Evolutionary conservation across 1,140 invertebrate genomes (phyloP).

Genomic region (Ptiloglossa arizonensis): DNA sequence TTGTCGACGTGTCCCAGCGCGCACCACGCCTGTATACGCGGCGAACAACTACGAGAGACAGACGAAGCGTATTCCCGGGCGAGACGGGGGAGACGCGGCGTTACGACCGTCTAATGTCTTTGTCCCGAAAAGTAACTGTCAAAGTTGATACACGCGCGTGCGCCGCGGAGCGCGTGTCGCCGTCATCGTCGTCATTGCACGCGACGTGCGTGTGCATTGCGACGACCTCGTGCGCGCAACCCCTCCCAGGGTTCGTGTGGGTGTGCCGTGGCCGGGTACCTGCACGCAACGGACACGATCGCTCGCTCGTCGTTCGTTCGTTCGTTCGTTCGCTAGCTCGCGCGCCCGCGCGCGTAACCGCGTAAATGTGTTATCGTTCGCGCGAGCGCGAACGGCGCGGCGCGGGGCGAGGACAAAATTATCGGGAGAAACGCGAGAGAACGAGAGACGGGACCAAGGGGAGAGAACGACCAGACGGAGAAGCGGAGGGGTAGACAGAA

Average conservation of each 20-base stretch:
- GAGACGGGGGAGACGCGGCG: constrained; percentile 1
- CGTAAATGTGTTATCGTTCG: background rate
- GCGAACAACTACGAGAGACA: background rate
- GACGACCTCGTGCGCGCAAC: constrained; percentile 29
- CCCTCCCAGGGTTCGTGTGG: constrained; percentile 28
- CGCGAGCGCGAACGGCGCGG: background rate
- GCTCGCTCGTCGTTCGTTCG: too few relatives aligned
- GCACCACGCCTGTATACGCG: too few relatives aligned
- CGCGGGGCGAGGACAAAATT: background rate
- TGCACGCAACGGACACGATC: constrained; percentile 18
- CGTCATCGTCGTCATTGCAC: constrained; percentile 20
- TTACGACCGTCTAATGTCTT: constrained; percentile 37
- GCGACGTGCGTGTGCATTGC: constrained; percentile 34
- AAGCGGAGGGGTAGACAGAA: background rate
- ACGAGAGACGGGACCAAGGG: background rate
- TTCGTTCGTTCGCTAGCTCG: too few relatives aligned
- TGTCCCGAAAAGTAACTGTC: constrained; percentile 50
- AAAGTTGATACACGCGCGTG: constrained; percentile 15
- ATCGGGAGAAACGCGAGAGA: background rate
- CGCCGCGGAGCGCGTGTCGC: constrained; percentile 25
- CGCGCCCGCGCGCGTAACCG: constrained; percentile 19
- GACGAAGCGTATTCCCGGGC: background rate
- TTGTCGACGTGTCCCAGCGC: too few relatives aligned
- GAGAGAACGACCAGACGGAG: background rate
- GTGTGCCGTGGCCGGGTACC: constrained; percentile 2